A percentile compares a stretch with the other conserved stretches of the same genome.
These are phyloP conservation scores for Lontra canadensis DNA, from an alignment of 2,113 vertebrate genomes.

Conservation along the genomic window DNA sequence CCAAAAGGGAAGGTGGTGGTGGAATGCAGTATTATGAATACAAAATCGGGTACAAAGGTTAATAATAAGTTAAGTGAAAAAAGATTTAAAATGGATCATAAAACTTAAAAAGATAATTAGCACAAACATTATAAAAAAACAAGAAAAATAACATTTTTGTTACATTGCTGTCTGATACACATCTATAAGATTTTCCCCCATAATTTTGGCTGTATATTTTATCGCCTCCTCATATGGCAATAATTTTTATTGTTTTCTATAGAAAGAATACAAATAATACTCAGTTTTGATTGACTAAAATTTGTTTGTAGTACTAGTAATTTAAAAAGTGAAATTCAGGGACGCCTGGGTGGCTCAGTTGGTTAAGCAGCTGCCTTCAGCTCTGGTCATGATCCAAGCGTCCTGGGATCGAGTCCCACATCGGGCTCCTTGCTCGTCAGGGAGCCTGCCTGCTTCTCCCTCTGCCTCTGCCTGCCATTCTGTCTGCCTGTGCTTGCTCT, in stretches of 20 bases:
- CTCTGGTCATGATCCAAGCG: too few species aligned
- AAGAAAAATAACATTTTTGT: background rate
- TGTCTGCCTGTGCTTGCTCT: too few species aligned
- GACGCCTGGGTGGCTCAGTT: too few species aligned
- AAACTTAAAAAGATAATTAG: background rate
- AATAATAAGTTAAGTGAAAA: background rate
- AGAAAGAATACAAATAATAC: background rate
- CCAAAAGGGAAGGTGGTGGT: accelerated
- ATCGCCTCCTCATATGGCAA: background rate
- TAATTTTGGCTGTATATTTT: background rate
- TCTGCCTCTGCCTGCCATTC: too few species aligned
- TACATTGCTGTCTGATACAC: background rate
- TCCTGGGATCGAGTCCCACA: too few species aligned
- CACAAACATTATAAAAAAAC: background rate
- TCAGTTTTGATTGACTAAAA: background rate
- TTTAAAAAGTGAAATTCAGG: slow-evolving; percentile 16
- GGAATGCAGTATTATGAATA: background rate
- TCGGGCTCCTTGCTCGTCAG: too few species aligned
- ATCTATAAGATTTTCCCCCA: background rate
- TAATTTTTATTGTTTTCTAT: background rate
- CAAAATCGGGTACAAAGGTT: background rate
- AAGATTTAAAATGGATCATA: background rate
- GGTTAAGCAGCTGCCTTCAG: too few species aligned
- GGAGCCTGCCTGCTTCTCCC: too few species aligned
- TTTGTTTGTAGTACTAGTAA: background rate